Conservation (phyloP, 2,113 vertebrate species). For the Antigone vipio region DNA sequence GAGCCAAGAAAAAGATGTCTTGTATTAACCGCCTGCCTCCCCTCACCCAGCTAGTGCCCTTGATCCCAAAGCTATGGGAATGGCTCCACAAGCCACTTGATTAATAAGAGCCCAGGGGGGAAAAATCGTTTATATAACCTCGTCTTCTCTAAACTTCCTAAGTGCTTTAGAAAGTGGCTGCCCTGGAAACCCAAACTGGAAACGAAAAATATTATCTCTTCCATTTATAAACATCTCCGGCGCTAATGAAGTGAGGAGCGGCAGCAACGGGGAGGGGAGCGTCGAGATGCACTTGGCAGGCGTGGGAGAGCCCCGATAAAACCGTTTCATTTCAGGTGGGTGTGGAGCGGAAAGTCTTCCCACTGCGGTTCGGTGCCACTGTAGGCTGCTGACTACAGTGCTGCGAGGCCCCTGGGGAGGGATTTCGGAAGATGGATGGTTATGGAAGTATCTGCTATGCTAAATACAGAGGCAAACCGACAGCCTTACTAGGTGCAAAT, state of each 20-base stretch:
- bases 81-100: slow-evolving; percentile 47
- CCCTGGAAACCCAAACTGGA: slow-evolving; percentile 77
- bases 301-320: not conserved
- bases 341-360: not conserved
- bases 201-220: slow-evolving; percentile 82
- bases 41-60: slow-evolving; percentile 25
- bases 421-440: not conserved
- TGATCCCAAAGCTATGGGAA: slow-evolving; percentile 42
- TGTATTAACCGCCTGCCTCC: not conserved
- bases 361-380: accelerated
- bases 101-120: slow-evolving; percentile 52
- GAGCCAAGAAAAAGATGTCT: not conserved
- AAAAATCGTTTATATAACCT: slow-evolving; percentile 74
- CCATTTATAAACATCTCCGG: slow-evolving; percentile 77
- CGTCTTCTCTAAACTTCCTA: slow-evolving; percentile 80
- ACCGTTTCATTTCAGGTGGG: not conserved
- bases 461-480: not conserved
- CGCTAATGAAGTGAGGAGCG: slow-evolving; percentile 75
- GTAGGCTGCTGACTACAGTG: not conserved
- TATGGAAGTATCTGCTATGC: not conserved
- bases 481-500: not conserved
- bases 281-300: slow-evolving; percentile 24
- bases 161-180: slow-evolving; percentile 77
- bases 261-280: slow-evolving; percentile 20
- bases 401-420: not conserved